Evolutionary conservation across 2,113 vertebrate species (phyloP).

Genomic region (Origma solitaria): DNA sequence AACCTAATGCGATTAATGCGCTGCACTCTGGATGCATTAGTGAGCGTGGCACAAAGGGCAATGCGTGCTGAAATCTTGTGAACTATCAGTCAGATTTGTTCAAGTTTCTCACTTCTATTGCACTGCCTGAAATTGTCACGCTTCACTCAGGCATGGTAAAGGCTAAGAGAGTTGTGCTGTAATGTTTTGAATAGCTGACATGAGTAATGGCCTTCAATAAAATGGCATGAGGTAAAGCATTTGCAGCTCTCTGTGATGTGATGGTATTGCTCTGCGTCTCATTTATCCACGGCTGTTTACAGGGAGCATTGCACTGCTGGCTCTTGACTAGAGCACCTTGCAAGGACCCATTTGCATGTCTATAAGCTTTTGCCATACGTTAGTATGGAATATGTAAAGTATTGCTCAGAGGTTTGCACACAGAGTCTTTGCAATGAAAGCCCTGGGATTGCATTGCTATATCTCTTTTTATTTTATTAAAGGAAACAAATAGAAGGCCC

Average conservation of each 20-base stretch:
- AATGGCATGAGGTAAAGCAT: neutral
- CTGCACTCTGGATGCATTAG: neutral
- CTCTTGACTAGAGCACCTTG: neutral
- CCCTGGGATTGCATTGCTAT: neutral
- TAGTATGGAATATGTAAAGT: neutral
- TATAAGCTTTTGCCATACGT: neutral
- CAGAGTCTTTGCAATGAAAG: neutral
- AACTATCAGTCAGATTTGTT: constrained; percentile 12
- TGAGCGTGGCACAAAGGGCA: neutral
- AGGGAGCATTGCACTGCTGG: neutral
- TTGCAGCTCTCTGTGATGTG: neutral
- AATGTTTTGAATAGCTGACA: neutral
- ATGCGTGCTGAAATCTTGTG: neutral
- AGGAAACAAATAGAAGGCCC: neutral
- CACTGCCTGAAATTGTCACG: neutral
- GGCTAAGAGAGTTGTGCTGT: neutral
- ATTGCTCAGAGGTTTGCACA: neutral
- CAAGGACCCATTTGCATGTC: neutral
- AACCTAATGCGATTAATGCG: neutral
- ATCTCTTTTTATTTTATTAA: neutral
- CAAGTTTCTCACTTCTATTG: neutral
- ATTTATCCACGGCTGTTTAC: neutral
- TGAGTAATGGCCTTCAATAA: neutral
- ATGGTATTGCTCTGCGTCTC: neutral
- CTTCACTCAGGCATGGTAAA: neutral